These are phyloP conservation scores for Hyperoodon ampullatus DNA, from an alignment of 2,113 vertebrate species.

Conservation along the genomic window DNA sequence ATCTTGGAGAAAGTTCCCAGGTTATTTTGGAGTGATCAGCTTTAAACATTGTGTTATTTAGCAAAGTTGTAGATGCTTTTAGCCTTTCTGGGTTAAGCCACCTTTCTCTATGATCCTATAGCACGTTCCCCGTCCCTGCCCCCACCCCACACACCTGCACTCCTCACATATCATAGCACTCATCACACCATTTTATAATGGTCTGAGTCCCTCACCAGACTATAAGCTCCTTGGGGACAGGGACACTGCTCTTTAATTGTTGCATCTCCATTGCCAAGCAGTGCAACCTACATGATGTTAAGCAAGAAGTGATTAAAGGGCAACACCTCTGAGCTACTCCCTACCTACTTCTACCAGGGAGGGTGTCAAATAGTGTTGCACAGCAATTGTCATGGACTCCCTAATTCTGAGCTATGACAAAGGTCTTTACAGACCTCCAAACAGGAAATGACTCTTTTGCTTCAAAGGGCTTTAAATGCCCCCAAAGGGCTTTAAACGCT, in stretches of 20 bases:
- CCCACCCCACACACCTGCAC: neutral
- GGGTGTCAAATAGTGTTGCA: neutral
- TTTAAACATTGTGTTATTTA: neutral
- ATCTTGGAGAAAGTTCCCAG: neutral
- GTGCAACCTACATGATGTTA: neutral
- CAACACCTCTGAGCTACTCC: neutral
- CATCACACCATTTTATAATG: neutral
- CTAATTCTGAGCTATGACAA: conserved; percentile 30
- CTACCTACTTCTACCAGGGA: neutral
- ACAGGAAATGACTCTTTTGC: conserved; percentile 50
- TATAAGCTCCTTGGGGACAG: neutral
- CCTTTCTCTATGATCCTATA: neutral
- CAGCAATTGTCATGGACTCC: neutral
- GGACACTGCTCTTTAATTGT: neutral
- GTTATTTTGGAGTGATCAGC: conserved; percentile 1
- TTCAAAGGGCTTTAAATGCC: neutral
- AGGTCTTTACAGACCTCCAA: neutral
- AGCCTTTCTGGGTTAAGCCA: neutral
- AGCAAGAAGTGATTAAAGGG: neutral
- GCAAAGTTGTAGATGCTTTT: neutral
- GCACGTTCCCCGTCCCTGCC: rapidly evolving
- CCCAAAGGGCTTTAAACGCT: no score
- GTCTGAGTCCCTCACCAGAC: neutral
- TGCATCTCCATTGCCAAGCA: neutral
- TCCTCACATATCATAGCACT: neutral